A percentile compares a stretch with the other conserved stretches of the same genome.
These are phyloP conservation scores for Sussaba pulchella DNA, from an alignment of 2,888 invertebrate species.

Conservation along the genomic window DNA sequence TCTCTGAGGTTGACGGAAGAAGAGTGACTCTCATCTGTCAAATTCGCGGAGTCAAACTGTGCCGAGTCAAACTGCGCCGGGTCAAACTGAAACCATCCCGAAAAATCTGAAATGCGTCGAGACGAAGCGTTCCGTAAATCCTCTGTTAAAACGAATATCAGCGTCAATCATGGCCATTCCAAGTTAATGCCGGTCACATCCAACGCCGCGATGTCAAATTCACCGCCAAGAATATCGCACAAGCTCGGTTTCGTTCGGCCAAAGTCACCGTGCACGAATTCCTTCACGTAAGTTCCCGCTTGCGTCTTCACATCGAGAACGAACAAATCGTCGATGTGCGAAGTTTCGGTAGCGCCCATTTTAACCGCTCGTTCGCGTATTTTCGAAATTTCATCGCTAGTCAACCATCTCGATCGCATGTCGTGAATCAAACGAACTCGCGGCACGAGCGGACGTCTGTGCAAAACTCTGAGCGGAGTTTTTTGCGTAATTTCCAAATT, in stretches of 20 bases:
- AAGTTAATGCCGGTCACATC: slow-evolving; percentile 93
- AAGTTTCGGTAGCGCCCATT: slow-evolving; percentile 31
- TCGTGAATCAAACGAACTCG: slow-evolving; percentile 89
- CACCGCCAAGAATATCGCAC: slow-evolving; percentile 87
- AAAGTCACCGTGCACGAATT: slow-evolving; percentile 98
- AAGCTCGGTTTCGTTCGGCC: slow-evolving; percentile 94
- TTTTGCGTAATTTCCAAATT: slow-evolving; percentile 90
- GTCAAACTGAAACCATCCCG: too few relatives aligned
- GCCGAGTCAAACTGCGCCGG: too few relatives aligned
- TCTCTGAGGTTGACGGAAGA: too few relatives aligned
- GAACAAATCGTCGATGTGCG: slow-evolving; percentile 85
- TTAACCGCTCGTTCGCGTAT: slow-evolving; percentile 59
- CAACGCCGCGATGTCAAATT: slow-evolving; percentile 95
- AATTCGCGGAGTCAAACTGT: too few relatives aligned
- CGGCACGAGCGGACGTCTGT: slow-evolving; percentile 91
- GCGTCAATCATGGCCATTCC: slow-evolving; percentile 88
- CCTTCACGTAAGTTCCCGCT: slow-evolving; percentile 98
- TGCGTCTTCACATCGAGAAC: slow-evolving; percentile 90
- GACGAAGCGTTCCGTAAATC: too few relatives aligned
- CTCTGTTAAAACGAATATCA: background rate
- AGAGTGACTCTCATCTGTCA: too few relatives aligned
- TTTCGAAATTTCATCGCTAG: slow-evolving; percentile 70
- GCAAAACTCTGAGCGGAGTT: slow-evolving; percentile 96
- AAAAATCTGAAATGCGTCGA: too few relatives aligned
- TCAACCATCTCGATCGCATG: slow-evolving; percentile 86